phyloP scores from a whole-genome alignment of 2,113 vertebrate species.

The Myrmecobius fasciatus region DNA sequence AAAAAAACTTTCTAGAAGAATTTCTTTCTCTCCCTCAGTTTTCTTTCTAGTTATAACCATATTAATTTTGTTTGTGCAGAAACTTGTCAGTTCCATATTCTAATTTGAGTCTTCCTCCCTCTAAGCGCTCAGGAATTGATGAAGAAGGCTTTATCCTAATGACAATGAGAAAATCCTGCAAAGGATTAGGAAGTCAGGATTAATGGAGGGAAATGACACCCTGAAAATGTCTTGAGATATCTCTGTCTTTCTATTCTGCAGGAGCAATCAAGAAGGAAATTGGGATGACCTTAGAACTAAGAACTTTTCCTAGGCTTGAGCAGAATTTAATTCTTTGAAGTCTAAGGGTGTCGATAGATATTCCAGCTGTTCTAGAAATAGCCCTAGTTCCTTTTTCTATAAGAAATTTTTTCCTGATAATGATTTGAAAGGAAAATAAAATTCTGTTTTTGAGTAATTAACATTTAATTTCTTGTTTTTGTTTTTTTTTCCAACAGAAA shows the following conservation, averaged over 20 bases:
- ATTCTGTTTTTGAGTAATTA: conserved; percentile 8
- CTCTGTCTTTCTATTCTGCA: neutral
- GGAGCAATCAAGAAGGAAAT: neutral
- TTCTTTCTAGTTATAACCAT: neutral
- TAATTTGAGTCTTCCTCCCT: neutral
- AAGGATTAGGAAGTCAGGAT: neutral
- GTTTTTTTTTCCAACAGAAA: conserved; percentile 52
- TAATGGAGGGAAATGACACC: neutral
- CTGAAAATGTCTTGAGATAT: neutral
- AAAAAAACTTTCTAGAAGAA: neutral
- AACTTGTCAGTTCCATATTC: neutral
- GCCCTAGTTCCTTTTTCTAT: neutral
- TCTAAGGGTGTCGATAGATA: neutral
- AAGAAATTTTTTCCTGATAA: conserved; percentile 5
- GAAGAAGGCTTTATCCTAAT: neutral
- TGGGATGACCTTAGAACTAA: neutral
- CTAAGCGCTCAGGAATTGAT: neutral
- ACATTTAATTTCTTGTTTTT: conserved; percentile 28
- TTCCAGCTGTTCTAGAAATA: neutral
- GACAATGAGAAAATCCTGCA: neutral
- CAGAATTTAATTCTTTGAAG: neutral
- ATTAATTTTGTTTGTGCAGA: neutral
- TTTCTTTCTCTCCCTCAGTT: neutral
- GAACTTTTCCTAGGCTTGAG: neutral
- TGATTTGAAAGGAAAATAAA: conserved; percentile 31